Percentiles rank a stretch among this genome's conserved stretches.
Evolutionary conservation across 2,797 vertebrate genomes (phyloP).

Genomic region (Orestias chungarensis): DNA sequence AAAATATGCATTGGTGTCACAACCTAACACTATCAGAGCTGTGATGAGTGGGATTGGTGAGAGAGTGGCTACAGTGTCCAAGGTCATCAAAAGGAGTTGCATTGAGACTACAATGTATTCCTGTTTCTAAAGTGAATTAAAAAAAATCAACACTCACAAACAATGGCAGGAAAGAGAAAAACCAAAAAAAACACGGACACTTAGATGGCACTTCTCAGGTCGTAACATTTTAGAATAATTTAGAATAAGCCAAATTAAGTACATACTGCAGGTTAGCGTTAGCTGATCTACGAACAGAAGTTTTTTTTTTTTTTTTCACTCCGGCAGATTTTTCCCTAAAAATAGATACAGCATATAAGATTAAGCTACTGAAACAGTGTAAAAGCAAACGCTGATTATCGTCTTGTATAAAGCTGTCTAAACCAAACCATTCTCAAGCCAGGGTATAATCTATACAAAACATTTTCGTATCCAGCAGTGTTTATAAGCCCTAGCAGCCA

Average conservation of each 20-base stretch:
- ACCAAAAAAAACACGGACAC: conserved; percentile 18
- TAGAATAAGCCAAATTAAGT: conserved; percentile 51
- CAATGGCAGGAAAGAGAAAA: conserved; percentile 6
- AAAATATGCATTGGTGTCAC: conserved; percentile 83
- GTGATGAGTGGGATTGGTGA: conserved; percentile 79
- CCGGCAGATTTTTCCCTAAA: conserved; percentile 53
- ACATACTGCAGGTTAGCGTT: conserved; percentile 39
- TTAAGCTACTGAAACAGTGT: conserved; percentile 81
- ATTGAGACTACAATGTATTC: conserved; percentile 58
- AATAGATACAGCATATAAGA: conserved; percentile 61
- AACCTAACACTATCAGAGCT: conserved; percentile 76
- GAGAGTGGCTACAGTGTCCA: conserved; percentile 73
- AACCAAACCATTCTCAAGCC: conserved; percentile 83
- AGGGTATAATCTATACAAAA: conserved; percentile 81
- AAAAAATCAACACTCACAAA: conserved; percentile 63
- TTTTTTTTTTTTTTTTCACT: conserved; percentile 16
- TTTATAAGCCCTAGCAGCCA: conserved; percentile 73
- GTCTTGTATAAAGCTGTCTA: conserved; percentile 84
- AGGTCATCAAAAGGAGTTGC: conserved; percentile 69
- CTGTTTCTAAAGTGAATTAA: conserved; percentile 45
- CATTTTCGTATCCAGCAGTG: conserved; percentile 82
- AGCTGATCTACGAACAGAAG: conserved; percentile 51
- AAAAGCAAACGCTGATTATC: conserved; percentile 70
- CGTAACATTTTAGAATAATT: conserved; percentile 52
- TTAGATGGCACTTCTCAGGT: conserved; percentile 69